phyloP scores from a whole-genome alignment of 2,888 invertebrate species.

The Callyntrura sp. region DNA sequence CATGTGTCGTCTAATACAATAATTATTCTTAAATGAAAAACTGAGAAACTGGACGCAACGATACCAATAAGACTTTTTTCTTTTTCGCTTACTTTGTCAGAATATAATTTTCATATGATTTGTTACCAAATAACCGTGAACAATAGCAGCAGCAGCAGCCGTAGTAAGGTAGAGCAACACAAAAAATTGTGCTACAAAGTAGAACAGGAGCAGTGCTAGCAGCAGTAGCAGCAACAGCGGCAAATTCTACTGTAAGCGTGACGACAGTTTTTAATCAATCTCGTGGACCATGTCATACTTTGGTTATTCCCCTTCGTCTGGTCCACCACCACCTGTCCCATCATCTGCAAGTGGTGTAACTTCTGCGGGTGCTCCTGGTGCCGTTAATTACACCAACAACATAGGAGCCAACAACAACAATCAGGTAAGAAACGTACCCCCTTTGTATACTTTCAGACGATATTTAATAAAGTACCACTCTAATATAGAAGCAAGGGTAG shows the following conservation, averaged over 20 bases:
- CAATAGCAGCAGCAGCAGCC: background rate
- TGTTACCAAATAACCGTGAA: conserved; percentile 15
- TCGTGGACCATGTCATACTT: conserved; percentile 83
- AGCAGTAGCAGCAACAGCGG: conserved; percentile 4
- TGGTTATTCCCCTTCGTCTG: conserved; percentile 83
- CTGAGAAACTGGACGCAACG: conserved; percentile 34
- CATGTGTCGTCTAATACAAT: conserved; percentile 7
- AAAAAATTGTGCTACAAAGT: conserved; percentile 27
- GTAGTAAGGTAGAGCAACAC: background rate
- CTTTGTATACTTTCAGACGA: background rate
- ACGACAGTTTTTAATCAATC: conserved; percentile 57
- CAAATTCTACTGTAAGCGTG: background rate
- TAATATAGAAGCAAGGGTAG: too few species aligned
- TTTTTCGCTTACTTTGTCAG: conserved; percentile 21
- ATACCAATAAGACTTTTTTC: conserved; percentile 34
- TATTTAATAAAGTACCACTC: conserved; percentile 16
- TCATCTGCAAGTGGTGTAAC: conserved; percentile 75
- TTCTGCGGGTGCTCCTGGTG: conserved; percentile 67
- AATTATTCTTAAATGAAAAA: conserved; percentile 5
- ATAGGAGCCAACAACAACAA: conserved; percentile 74
- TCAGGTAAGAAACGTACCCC: conserved; percentile 71
- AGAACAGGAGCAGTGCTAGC: background rate
- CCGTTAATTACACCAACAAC: conserved; percentile 76
- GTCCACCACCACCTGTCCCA: conserved; percentile 81
- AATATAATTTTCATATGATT: conserved; percentile 31